These are phyloP conservation scores for Bursaphelenchus okinawaensis DNA, from an alignment of 2,888 invertebrate genomes.

Conservation along the genomic window DNA sequence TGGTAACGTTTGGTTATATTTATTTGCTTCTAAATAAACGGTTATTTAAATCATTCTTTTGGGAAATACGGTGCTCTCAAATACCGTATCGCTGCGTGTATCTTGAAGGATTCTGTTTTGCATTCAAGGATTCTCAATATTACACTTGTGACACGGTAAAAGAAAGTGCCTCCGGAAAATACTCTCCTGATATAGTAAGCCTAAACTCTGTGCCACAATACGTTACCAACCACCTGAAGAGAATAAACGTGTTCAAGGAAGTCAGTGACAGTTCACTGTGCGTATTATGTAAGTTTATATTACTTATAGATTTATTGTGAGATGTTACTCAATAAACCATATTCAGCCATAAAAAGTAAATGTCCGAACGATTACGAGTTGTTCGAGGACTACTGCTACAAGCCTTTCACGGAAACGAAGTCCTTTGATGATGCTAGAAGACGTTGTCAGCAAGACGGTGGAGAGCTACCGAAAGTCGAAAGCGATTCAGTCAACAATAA, in stretches of 20 bases:
- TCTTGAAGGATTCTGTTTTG: background rate
- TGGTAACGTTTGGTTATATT: background rate
- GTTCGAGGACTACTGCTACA: constrained; percentile 10
- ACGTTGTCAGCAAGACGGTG: background rate
- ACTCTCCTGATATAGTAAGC: background rate
- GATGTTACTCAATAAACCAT: background rate
- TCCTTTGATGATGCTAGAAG: background rate
- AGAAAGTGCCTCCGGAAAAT: background rate
- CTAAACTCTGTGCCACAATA: background rate
- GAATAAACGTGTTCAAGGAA: background rate
- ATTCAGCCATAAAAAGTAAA: background rate
- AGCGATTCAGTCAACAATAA: constrained; percentile 1
- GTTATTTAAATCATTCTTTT: too few relatives aligned
- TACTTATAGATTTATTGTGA: background rate
- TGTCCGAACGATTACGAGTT: background rate
- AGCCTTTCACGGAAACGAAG: background rate
- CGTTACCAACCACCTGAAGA: constrained; percentile 1
- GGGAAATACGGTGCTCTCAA: background rate
- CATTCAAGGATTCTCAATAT: background rate
- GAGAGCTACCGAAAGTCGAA: background rate
- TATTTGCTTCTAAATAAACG: too few relatives aligned
- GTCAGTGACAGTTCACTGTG: background rate
- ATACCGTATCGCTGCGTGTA: background rate
- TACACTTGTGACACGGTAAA: background rate
- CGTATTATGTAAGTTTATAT: background rate